Conservation (phyloP, 2,888 invertebrate genomes). For the Xestia c-nigrum region DNA sequence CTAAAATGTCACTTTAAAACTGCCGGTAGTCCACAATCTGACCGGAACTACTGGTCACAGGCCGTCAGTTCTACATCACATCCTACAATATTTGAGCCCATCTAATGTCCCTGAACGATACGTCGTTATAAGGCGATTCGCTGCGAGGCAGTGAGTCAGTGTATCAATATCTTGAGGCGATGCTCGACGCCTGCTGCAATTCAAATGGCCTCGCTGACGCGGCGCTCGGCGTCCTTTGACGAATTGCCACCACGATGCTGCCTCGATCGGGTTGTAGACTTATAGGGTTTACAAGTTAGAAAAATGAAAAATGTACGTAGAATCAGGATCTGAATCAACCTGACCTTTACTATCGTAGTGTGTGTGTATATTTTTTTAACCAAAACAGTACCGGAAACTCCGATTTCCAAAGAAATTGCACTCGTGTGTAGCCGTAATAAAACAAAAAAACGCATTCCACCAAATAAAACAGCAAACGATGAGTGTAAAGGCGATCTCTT, state of each 20-base stretch:
- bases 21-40: neutral
- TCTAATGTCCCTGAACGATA: neutral
- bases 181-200: slow-evolving; percentile 48
- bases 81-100: neutral
- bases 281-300: slow-evolving; percentile 29
- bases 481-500: slow-evolving; percentile 23
- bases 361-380: neutral
- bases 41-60: neutral
- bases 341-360: neutral
- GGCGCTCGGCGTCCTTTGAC: slow-evolving; percentile 51
- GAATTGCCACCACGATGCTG: slow-evolving; percentile 16
- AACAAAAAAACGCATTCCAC: slow-evolving; percentile 5
- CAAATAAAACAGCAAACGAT: slow-evolving; percentile 27
- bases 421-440: neutral
- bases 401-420: neutral
- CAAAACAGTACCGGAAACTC: neutral
- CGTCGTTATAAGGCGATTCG: neutral
- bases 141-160: neutral
- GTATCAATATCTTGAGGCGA: slow-evolving; percentile 23
- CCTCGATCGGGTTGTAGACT: slow-evolving; percentile 3
- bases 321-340: neutral
- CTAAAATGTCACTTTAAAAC: no score
- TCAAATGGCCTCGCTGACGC: slow-evolving; percentile 55
- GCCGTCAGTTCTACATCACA: neutral
- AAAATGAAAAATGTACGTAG: neutral